Evolutionary conservation across 1,140 invertebrate genomes (phyloP).

Genomic region (Scylla paramamosain): DNA sequence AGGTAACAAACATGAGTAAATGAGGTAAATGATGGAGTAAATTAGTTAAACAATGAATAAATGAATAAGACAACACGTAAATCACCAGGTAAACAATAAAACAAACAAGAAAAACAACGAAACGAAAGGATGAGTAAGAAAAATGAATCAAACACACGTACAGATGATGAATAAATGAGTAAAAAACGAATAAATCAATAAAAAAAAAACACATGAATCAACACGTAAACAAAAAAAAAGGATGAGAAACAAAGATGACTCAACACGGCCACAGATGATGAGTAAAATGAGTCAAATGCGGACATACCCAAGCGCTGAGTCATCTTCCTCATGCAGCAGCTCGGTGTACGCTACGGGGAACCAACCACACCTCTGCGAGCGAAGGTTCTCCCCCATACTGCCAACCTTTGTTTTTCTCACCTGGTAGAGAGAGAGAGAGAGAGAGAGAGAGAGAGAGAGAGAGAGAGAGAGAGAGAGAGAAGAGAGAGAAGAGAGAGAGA

Average conservation of each 20-base stretch:
- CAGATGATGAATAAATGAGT: no score
- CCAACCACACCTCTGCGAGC: constrained; percentile 94
- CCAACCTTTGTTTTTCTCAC: constrained; percentile 95
- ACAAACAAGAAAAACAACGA: neutral
- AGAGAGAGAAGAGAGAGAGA: no score
- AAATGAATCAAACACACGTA: neutral
- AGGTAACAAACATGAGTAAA: neutral
- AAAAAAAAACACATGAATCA: neutral
- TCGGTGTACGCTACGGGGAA: constrained; percentile 96
- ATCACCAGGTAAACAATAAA: no score
- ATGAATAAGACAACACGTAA: no score
- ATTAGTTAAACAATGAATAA: no score
- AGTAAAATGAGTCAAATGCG: no score
- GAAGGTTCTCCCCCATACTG: constrained; percentile 95
- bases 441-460: constrained; percentile 20
- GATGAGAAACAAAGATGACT: no score
- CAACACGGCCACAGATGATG: no score
- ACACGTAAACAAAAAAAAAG: no score
- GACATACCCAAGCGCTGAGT: constrained; percentile 72
- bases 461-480: constrained; percentile 19
- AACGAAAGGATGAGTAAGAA: neutral
- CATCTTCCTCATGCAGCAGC: constrained; percentile 80
- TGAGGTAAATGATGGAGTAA: no score
- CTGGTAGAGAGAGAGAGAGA: constrained; percentile 78
- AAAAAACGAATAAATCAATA: neutral